Conservation (phyloP, 2,797 vertebrate genomes). For the Florisuga fusca region DNA sequence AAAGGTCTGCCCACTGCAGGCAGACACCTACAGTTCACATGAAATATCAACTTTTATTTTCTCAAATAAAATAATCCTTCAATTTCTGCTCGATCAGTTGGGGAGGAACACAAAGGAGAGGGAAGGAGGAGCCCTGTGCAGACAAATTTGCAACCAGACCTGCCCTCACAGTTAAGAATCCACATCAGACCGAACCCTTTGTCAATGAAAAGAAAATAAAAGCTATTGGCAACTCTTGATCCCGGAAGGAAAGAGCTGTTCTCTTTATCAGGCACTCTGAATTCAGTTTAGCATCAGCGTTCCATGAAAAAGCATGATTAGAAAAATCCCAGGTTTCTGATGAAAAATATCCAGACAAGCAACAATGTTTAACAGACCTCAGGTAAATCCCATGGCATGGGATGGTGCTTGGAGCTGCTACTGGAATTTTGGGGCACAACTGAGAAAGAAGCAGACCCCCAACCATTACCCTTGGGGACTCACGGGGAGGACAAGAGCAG, state of each 20-base stretch:
- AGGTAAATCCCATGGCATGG: background rate
- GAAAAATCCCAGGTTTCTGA: constrained; percentile 20
- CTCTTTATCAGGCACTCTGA: constrained; percentile 61
- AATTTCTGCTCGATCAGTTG: constrained; percentile 11
- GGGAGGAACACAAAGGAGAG: background rate
- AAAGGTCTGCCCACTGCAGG: background rate
- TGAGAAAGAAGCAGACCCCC: background rate
- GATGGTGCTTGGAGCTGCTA: background rate
- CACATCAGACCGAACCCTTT: background rate
- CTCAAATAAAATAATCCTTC: constrained; percentile 68
- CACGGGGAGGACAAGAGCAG: background rate
- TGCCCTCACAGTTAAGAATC: background rate
- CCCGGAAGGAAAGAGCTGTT: constrained; percentile 40
- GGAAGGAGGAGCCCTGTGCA: constrained; percentile 21
- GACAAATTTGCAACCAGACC: background rate
- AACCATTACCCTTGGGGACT: background rate
- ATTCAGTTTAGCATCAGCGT: background rate
- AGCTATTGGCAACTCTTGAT: constrained; percentile 48
- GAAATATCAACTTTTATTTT: constrained; percentile 70
- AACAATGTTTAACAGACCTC: background rate
- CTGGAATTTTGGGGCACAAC: background rate
- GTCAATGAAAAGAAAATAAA: constrained; percentile 57
- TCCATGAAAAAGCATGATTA: constrained; percentile 22
- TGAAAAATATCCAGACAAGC: constrained; percentile 21
- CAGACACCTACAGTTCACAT: background rate